Evolutionary conservation across 2,888 invertebrate species (phyloP).

Genomic region (Torymus aiolomorphi): DNA sequence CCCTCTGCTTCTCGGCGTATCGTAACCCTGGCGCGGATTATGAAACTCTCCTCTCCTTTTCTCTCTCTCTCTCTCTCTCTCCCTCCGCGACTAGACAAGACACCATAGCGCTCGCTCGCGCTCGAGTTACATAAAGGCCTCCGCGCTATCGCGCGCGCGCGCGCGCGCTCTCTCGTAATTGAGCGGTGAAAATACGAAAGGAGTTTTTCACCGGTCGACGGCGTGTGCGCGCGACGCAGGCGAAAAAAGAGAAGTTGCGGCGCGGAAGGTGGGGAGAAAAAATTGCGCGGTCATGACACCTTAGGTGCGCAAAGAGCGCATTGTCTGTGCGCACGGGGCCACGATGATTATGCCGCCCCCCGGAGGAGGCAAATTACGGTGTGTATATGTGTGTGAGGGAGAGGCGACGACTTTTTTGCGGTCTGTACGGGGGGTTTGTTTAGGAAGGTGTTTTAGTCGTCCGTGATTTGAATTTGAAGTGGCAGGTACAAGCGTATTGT

Average conservation of each 20-base stretch:
- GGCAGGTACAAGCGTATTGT: too few relatives aligned
- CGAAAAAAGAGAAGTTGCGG: too few relatives aligned
- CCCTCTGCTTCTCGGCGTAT: conserved; percentile 5
- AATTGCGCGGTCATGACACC: conserved; percentile 29
- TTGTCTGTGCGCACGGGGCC: too few relatives aligned
- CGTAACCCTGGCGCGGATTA: conserved; percentile 42
- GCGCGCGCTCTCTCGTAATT: conserved; percentile 24
- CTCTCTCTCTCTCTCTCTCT: conserved; percentile 30
- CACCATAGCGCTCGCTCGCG: neutral
- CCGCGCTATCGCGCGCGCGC: conserved; percentile 17
- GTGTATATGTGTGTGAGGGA: too few relatives aligned
- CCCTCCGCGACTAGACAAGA: neutral
- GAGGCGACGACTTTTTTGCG: too few relatives aligned
- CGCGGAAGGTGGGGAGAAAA: neutral
- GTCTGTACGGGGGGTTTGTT: too few relatives aligned
- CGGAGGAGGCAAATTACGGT: too few relatives aligned
- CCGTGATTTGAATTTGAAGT: too few relatives aligned
- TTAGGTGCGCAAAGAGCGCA: neutral
- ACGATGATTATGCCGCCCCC: too few relatives aligned
- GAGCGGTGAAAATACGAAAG: conserved; percentile 56
- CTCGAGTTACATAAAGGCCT: conserved; percentile 42
- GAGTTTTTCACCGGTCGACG: conserved; percentile 34
- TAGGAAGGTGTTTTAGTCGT: too few relatives aligned
- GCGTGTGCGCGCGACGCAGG: too few relatives aligned
- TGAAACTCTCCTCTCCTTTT: conserved; percentile 27